Conservation (phyloP, 37 sponge, comb jelly and placozoan species). For the Axinella damicornis region DNA sequence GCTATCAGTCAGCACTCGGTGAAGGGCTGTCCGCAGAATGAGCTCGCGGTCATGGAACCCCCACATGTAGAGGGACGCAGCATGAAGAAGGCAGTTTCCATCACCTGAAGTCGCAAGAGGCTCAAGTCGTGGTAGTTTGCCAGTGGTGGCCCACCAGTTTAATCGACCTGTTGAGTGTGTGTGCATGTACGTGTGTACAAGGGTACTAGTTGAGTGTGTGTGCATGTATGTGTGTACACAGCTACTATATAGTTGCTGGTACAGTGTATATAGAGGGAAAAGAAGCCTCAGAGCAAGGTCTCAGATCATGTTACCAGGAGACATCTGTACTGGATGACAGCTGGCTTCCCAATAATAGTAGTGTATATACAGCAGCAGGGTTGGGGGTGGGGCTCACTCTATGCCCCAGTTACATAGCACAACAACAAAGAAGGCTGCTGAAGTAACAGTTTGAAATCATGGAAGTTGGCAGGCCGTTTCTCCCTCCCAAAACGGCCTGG, state of each 20-base stretch:
- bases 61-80: constrained; percentile 94
- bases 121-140: constrained; percentile 66
- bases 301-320: too few species aligned
- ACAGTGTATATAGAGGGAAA: not conserved
- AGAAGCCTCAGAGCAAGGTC: not conserved
- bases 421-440: too few species aligned
- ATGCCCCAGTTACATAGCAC: too few species aligned
- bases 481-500: too few species aligned
- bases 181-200: constrained; percentile 11
- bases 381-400: too few species aligned
- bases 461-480: too few species aligned
- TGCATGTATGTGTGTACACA: constrained; percentile 9
- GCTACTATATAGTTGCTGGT: too few species aligned
- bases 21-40: constrained; percentile 78
- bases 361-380: too few species aligned
- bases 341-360: too few species aligned
- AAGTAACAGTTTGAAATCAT: too few species aligned
- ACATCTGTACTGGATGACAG: too few species aligned
- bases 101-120: constrained; percentile 94
- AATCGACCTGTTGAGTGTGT: constrained; percentile 63
- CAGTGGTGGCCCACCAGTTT: constrained; percentile 88
- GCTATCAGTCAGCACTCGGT: constrained; percentile 70
- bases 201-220: constrained; percentile 45
- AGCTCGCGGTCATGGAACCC: constrained; percentile 91
- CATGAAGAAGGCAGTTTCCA: constrained; percentile 97